phyloP scores from a whole-genome alignment of 2,113 vertebrate species.

The Gobio gobio region DNA sequence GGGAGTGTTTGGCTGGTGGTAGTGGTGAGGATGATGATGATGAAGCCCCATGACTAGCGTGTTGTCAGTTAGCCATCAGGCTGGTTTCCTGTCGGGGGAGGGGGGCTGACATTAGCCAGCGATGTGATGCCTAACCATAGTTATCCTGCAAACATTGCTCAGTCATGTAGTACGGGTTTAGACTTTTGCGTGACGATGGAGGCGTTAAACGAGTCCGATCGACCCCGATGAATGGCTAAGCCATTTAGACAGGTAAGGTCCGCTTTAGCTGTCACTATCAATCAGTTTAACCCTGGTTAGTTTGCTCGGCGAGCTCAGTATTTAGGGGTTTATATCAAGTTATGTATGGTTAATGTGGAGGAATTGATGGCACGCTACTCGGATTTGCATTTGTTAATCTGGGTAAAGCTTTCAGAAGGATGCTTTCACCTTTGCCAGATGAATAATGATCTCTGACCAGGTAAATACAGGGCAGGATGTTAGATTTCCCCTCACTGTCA shows the following conservation, averaged over 20 bases:
- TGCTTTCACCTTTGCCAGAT: not conserved
- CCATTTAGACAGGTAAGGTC: conserved; percentile 38
- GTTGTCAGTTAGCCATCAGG: conserved; percentile 50
- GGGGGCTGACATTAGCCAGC: conserved; percentile 45
- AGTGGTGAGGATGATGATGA: conserved; percentile 25
- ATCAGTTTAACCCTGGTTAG: not conserved
- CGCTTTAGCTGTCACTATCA: conserved; percentile 28
- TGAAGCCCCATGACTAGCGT: conserved; percentile 44
- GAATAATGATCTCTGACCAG: not conserved
- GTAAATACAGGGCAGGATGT: conserved; percentile 6
- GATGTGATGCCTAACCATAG: conserved; percentile 47
- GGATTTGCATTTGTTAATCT: not conserved
- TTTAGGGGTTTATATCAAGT: not conserved
- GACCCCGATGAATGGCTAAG: conserved; percentile 37
- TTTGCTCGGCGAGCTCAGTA: not conserved
- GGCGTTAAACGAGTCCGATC: conserved; percentile 31
- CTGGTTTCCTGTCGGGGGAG: conserved; percentile 48
- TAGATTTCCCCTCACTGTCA: not conserved
- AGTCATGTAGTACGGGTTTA: conserved; percentile 44
- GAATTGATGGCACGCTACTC: not conserved
- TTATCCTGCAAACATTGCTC: conserved; percentile 45
- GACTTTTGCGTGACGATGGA: conserved; percentile 27
- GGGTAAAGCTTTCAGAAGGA: not conserved
- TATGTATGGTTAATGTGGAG: not conserved
- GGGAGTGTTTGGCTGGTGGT: conserved; percentile 21